A percentile compares a stretch with the other conserved stretches of the same genome.
Evolutionary conservation across 2,797 vertebrate genomes (phyloP).

Genomic region (Orientallactaga sibirica): DNA sequence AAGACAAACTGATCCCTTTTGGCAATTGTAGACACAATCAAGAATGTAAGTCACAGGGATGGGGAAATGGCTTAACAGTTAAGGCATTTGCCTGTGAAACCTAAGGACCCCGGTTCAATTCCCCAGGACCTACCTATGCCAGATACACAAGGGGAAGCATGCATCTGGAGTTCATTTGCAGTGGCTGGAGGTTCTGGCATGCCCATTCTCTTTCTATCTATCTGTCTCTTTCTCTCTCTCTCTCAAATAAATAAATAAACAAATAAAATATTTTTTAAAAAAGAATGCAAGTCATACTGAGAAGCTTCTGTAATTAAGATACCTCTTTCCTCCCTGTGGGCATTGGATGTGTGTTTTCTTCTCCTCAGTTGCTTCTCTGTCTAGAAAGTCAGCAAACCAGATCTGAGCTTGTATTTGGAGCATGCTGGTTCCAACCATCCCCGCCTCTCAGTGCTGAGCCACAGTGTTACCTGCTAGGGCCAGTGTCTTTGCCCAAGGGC

Average conservation of each 20-base stretch:
- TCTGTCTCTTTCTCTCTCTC: too few relatives aligned
- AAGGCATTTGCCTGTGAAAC: too few relatives aligned
- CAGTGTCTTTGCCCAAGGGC: fast-evolving
- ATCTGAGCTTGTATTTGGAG: neutral
- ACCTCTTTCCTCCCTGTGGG: neutral
- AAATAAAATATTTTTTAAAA: too few relatives aligned
- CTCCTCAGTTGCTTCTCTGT: neutral
- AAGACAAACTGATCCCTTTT: neutral
- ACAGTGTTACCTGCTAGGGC: neutral
- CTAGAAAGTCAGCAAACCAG: neutral
- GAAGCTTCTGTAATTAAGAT: neutral
- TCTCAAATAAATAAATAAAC: too few relatives aligned
- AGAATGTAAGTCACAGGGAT: neutral
- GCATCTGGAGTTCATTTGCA: too few relatives aligned
- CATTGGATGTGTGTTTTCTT: neutral
- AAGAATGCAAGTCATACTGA: neutral
- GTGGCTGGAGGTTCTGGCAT: too few relatives aligned
- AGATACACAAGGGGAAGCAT: too few relatives aligned
- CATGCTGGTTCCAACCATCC: neutral
- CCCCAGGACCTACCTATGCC: too few relatives aligned
- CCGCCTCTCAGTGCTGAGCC: neutral
- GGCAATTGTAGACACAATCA: neutral
- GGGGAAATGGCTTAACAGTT: too few relatives aligned
- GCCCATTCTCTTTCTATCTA: too few relatives aligned
- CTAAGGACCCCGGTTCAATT: too few relatives aligned